Evolutionary conservation across 1,140 invertebrate species (phyloP).

Genomic region (Ectropis grisescens): DNA sequence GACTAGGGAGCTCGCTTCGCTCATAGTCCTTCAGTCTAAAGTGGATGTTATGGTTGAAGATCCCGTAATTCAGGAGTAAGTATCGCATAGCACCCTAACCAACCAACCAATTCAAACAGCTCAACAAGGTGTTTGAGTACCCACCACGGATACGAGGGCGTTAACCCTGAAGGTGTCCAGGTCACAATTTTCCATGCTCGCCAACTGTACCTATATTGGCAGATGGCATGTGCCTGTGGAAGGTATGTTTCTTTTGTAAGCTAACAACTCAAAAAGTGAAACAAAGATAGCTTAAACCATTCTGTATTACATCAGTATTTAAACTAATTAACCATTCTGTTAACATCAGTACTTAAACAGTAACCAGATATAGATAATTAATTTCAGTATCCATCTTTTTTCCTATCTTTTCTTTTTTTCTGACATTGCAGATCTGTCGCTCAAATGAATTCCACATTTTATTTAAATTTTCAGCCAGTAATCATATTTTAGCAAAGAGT

Average conservation of each 20-base stretch:
- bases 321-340: too few species aligned
- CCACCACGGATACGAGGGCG: not conserved
- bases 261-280: too few species aligned
- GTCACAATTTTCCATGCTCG: not conserved
- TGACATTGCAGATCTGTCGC: too few species aligned
- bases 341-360: too few species aligned
- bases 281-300: too few species aligned
- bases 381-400: too few species aligned
- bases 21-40: slow-evolving; percentile 34
- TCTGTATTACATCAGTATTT: too few species aligned
- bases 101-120: not conserved
- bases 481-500: too few species aligned
- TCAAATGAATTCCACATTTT: too few species aligned
- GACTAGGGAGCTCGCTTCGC: slow-evolving; percentile 34
- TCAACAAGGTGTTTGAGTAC: not conserved
- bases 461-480: too few species aligned
- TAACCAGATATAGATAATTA: too few species aligned
- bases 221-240: not conserved
- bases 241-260: not conserved
- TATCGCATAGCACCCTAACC: slow-evolving; percentile 1
- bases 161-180: not conserved
- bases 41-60: slow-evolving; percentile 28
- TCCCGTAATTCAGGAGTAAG: slow-evolving; percentile 26
- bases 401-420: too few species aligned
- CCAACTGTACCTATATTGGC: not conserved